phyloP scores from a whole-genome alignment of 1,140 invertebrate genomes.

The Panagrolaimus sp. region DNA sequence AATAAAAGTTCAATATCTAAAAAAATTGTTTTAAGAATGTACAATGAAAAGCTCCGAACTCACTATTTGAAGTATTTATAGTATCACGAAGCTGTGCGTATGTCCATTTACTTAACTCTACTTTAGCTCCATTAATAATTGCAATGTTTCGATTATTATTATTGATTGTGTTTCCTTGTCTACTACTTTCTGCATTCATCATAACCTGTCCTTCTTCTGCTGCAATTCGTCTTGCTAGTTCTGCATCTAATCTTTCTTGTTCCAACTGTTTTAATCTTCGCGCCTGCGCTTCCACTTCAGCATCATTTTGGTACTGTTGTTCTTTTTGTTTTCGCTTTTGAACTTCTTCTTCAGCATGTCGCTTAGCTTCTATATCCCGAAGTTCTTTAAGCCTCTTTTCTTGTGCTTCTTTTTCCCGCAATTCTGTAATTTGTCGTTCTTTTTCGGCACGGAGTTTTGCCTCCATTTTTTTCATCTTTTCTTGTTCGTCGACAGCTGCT shows the following conservation, averaged over 20 bases:
- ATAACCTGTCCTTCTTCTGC: neutral
- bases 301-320: neutral
- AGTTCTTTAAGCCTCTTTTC: conserved; percentile 20
- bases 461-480: conserved; percentile 67
- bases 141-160: neutral
- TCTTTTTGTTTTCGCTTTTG: conserved; percentile 63
- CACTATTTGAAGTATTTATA: conserved; percentile 18
- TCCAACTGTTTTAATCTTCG: neutral
- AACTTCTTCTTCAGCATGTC: conserved; percentile 73
- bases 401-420: conserved; percentile 19
- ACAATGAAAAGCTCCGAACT: neutral
- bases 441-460: conserved; percentile 79
- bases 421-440: conserved; percentile 60
- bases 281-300: neutral
- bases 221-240: neutral
- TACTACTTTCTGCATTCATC: neutral
- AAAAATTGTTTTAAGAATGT: neutral
- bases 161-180: neutral
- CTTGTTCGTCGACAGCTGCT: conserved; percentile 70
- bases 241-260: neutral
- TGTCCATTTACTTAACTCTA: conserved; percentile 6
- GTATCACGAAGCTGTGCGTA: conserved; percentile 15
- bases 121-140: too few relatives aligned
- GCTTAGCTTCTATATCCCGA: conserved; percentile 19
- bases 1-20: conserved; percentile 20